Percentiles rank a stretch among this genome's conserved stretches.
Evolutionary conservation across 2,888 invertebrate species (phyloP).

Genomic region (Megalurothrips usitatus): DNA sequence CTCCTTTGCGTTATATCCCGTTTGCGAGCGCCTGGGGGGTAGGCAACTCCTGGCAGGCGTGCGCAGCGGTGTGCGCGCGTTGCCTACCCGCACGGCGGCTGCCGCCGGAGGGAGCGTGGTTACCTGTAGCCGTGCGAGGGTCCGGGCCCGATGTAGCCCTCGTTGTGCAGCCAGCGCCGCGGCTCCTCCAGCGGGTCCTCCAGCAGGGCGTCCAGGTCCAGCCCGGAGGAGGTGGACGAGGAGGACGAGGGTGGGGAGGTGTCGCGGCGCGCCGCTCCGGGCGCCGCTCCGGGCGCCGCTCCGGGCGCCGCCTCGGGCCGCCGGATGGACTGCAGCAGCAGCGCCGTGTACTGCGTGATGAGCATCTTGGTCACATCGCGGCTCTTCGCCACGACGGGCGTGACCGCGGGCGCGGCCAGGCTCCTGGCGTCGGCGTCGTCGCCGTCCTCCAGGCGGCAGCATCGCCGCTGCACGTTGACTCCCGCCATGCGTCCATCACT

Average conservation of each 20-base stretch:
- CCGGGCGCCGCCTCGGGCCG: too few relatives aligned
- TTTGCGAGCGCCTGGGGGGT: too few relatives aligned
- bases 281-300: too few relatives aligned
- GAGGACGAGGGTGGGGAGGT: too few relatives aligned
- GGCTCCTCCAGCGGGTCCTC: slow-evolving; percentile 9
- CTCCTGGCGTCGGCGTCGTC: background rate
- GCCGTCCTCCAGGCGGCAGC: background rate
- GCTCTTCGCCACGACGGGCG: background rate
- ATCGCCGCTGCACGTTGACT: background rate
- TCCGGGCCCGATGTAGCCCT: background rate
- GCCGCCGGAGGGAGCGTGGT: too few relatives aligned
- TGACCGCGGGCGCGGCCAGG: background rate
- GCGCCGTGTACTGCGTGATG: slow-evolving; percentile 67
- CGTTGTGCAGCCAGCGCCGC: slow-evolving; percentile 16
- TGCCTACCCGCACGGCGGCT: background rate
- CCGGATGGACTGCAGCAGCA: slow-evolving; percentile 59
- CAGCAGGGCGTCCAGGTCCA: background rate
- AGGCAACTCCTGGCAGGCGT: too few relatives aligned
- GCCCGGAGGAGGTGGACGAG: background rate
- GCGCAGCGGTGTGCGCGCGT: too few relatives aligned
- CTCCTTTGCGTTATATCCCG: too few relatives aligned
- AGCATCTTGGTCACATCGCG: slow-evolving; percentile 59
- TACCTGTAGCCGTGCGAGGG: slow-evolving; percentile 5
- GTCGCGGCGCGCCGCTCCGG: too few relatives aligned
- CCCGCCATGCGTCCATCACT: background rate